These are phyloP conservation scores for Galaxea fascicularis DNA, from an alignment of 92 coral and sea anemone genomes.

Conservation along the genomic window DNA sequence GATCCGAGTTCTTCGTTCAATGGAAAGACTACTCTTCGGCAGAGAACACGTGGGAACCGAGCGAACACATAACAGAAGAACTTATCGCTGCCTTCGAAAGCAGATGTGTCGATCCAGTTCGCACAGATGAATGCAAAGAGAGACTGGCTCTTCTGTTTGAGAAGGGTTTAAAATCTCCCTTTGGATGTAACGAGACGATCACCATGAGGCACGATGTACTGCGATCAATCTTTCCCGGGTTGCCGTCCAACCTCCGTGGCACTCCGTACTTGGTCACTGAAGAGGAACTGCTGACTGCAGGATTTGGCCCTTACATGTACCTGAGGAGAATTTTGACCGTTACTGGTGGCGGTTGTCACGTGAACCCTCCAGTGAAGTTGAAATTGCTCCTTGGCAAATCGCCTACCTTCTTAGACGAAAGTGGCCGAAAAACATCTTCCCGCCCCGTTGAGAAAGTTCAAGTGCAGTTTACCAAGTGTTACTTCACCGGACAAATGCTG, in stretches of 20 bases:
- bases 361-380: constrained; percentile 46
- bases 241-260: constrained; percentile 42
- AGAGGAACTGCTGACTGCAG: constrained; percentile 52
- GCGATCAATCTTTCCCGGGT: constrained; percentile 4
- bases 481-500: constrained; percentile 36
- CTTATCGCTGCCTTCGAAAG: constrained; percentile 2
- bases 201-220: constrained; percentile 4
- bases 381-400: constrained; percentile 52
- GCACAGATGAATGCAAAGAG: background rate
- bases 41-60: constrained; percentile 23
- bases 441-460: constrained; percentile 52
- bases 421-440: constrained; percentile 30
- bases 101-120: constrained; percentile 1
- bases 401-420: constrained; percentile 46
- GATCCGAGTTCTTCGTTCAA: background rate
- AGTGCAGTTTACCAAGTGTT: constrained; percentile 46
- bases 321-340: constrained; percentile 50
- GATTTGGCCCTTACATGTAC: constrained; percentile 46
- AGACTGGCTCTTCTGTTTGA: background rate
- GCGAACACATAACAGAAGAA: background rate
- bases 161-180: constrained; percentile 5
- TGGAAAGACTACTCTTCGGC: constrained; percentile 5
- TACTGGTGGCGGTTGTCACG: constrained; percentile 51
- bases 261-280: constrained; percentile 30
- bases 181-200: background rate